A percentile compares a stretch with the other conserved stretches of the same genome.
Evolutionary conservation across 2,888 invertebrate species (phyloP).

Genomic region (Caenorhabditis japonica): DNA sequence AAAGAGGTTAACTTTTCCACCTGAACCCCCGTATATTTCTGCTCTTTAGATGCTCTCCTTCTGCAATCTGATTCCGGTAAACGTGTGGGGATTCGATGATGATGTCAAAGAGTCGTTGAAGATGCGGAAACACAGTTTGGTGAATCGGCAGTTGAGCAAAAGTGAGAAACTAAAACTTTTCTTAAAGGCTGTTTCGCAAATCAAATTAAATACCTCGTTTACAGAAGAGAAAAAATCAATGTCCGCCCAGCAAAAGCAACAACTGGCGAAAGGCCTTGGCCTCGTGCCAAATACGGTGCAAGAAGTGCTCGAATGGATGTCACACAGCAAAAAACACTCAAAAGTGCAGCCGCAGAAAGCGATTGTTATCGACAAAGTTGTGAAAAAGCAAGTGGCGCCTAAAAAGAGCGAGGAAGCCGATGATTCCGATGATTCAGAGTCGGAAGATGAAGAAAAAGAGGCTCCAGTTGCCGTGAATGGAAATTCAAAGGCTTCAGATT

Average conservation of each 20-base stretch:
- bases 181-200: neutral
- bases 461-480: conserved; percentile 16
- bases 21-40: too few species aligned
- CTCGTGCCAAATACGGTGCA: conserved; percentile 58
- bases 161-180: conserved; percentile 39
- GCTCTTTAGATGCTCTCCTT: conserved; percentile 49
- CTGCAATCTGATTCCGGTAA: conserved; percentile 62
- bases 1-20: conserved; percentile 35
- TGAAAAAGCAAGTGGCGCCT: conserved; percentile 10
- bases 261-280: conserved; percentile 61
- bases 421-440: conserved; percentile 17
- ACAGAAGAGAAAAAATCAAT: conserved; percentile 56
- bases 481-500: conserved; percentile 11
- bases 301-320: conserved; percentile 61
- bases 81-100: conserved; percentile 69
- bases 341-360: conserved; percentile 42
- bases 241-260: conserved; percentile 57
- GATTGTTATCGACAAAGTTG: neutral
- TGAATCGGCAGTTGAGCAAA: conserved; percentile 64
- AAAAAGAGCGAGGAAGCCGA: conserved; percentile 15
- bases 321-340: conserved; percentile 28
- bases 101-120: conserved; percentile 60
- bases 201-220: conserved; percentile 15
- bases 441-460: conserved; percentile 20
- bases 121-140: conserved; percentile 62